Evolutionary conservation across 2,797 vertebrate species (phyloP).

Genomic region (Zenarchopterus dispar): DNA sequence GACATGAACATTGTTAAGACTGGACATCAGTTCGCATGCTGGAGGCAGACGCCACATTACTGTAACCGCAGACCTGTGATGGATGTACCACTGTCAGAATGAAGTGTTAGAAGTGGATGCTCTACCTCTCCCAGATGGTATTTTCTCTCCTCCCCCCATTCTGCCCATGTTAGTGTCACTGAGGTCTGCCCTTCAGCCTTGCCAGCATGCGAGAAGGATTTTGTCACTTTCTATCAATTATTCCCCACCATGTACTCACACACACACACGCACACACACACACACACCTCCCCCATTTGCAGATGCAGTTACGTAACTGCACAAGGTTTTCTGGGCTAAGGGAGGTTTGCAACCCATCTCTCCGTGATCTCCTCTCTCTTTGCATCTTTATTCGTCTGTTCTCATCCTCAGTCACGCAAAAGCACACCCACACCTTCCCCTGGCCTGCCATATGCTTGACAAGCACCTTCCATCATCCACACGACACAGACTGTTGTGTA

Average conservation of each 20-base stretch:
- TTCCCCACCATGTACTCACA: constrained; percentile 28
- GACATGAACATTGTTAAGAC: constrained; percentile 19
- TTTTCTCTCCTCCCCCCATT: constrained; percentile 30
- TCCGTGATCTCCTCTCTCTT: constrained; percentile 14
- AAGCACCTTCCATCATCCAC: constrained; percentile 46
- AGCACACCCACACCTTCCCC: constrained; percentile 13
- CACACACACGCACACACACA: constrained; percentile 15
- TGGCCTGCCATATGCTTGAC: constrained; percentile 44
- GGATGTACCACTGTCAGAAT: constrained; percentile 45
- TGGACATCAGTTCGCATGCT: background rate
- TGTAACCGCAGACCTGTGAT: constrained; percentile 31
- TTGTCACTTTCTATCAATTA: constrained; percentile 77
- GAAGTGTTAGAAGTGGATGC: constrained; percentile 21
- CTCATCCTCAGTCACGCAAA: constrained; percentile 18
- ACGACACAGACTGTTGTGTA: constrained; percentile 57
- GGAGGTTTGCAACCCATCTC: constrained; percentile 50
- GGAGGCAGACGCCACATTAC: constrained; percentile 8
- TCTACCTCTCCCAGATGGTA: constrained; percentile 41
- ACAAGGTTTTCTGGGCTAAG: constrained; percentile 63
- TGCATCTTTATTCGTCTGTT: constrained; percentile 15
- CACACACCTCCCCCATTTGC: constrained; percentile 38
- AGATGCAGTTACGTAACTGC: constrained; percentile 75
- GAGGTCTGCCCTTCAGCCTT: constrained; percentile 66
- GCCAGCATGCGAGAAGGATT: constrained; percentile 63
- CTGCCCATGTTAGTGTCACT: constrained; percentile 59